Evolutionary conservation across 1,140 invertebrate genomes (phyloP), one percentile per base, ranked within the genome.

Genomic region (Neotoxoptera formosana): DNA sequence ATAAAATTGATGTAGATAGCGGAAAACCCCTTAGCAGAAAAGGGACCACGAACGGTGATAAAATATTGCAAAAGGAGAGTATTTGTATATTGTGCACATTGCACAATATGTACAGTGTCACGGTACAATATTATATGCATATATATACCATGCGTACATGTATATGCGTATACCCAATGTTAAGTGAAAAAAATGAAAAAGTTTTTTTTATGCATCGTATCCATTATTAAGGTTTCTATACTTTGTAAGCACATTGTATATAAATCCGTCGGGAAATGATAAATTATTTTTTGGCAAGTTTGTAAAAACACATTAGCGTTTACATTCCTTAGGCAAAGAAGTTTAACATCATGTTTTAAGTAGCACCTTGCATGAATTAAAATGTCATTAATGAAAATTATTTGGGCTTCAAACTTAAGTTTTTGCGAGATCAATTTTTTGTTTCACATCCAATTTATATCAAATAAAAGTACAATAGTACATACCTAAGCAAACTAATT

Each of bases 61-160:
- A 88, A 88, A 88, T n/a, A 88, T 88, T 47, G 86, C 21, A 30
- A 48, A 48, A 30, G 11, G 11, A 87, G 41, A 48, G 86, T 88
- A 88, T 88, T 88, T 88, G 86, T 88, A 88, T 88, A 48, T 47
- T 34, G 30, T 47, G 86, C n/a, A 45, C 83, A 84, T 45, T 84
- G 86, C 51, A 34, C 30, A 41, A 41, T 41, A 41, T 41, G 41
- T 41, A 41, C 41, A n/a, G n/a, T n/a, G n/a, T n/a, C n/a, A 51
- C 47, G 30, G 21, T 84, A 47, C 30, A 47, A 83, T 47, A 47
- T 47, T 81, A 34, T 34, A 81, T 14, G 34, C 2, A 23, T 23
- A 34, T 34, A 20, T 20, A 30, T 67, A 30, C 23, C 20, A 3
- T 83, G 36, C 17, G 20, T 23, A 36, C 0, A 36, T 34, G n/a